Evolutionary conservation across 1,140 invertebrate species (phyloP), one percentile per base, ranked within the genome.

Genomic region (Triops cancriformis): DNA sequence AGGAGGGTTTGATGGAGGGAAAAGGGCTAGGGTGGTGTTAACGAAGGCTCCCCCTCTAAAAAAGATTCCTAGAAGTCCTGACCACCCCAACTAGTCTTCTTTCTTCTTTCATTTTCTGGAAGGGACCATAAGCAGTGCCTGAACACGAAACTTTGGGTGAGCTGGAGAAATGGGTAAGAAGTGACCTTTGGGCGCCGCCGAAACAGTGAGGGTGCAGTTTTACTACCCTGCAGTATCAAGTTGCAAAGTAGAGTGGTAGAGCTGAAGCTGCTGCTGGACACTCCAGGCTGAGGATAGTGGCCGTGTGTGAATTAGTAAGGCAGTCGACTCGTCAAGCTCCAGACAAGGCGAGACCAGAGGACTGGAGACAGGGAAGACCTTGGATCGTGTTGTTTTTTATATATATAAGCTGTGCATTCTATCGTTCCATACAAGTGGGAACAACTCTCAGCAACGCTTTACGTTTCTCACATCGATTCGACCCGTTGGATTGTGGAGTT

Each of bases 141-240:
- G 51, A 64, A 18, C 51, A 64, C 51, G 51, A 64, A 64, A 64
- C 51, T 37, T 37, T n/a, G n/a, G 51, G 51, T 23, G 51, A 64
- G 23, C 14, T 14, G 45, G 45, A 64, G 45, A 64, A 64, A 64
- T 64, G 45, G 45, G 45, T 64, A 64, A 64, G 45, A 64, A 64
- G 51, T 64, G 51, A 64, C 51, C 51, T 64, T 64, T 64, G 51
- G 51, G 51, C 51, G 51, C 51, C 51, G 51, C 51, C 51, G 51
- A 64, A 64, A 64, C 51, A 64, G 51, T 64, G 51, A 64, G 51
- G 51, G 51, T 64, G 51, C 51, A 64, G 51, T 64, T 64, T 64
- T 64, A 64, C 51, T 23, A 64, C 51, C 51, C 51, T 64, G 51
- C 51, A 64, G 51, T 64, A 64, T 64, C 51, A 18, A 64, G 51